Evolutionary conservation across 2,113 vertebrate species (phyloP), one percentile per base, ranked within the genome.

Genomic region (Zosterops lateralis): DNA sequence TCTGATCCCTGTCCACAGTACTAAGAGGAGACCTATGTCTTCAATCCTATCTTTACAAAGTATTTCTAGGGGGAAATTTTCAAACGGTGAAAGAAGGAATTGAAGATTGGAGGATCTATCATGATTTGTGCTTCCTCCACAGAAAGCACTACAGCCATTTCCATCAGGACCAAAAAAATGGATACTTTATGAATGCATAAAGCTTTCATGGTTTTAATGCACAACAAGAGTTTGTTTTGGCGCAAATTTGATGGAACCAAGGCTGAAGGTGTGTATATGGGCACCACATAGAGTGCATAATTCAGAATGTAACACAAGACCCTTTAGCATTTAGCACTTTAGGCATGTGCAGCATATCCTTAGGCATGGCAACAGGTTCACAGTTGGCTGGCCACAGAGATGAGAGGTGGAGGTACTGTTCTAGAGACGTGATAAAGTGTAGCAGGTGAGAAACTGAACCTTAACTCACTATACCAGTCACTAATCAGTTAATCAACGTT

Each of bases 1-100:
- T 89, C 36, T 89, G 67, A 95, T 88, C 38, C 34, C 77, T 87
- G 71, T 60, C 53, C 86, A 80, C 61, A 84, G 26, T 31, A 89
- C 15, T 44, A 73, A 80, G 31, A 71, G 6, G 36, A 94, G 36
- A 86, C 44, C 20, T 15, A 51, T 74, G 79, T 89, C 82, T 85
- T 25, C 12, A 64, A 36, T 21, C 26, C 50, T 38, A 32, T 84
- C 75, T 93, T 73, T 26, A 89, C 48, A 67, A 93, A 79, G 21
- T 21, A 65, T 15, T 80, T 77, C 50, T 73, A 34, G 48, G 54
- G 12, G 17, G 16, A 24, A 80, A 34, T 56, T 85, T 92, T 81
- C n/a, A 36, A 79, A 84, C 57, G 16, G 5, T 28, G 47, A 48
- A 57, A 58, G 75, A 61, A 77, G 40, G 4, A 38, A 6, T 61